Evolutionary conservation across 2,797 vertebrate genomes (phyloP), one percentile per base, ranked within the genome.

Genomic region (Mormyrus proboscirostris): DNA sequence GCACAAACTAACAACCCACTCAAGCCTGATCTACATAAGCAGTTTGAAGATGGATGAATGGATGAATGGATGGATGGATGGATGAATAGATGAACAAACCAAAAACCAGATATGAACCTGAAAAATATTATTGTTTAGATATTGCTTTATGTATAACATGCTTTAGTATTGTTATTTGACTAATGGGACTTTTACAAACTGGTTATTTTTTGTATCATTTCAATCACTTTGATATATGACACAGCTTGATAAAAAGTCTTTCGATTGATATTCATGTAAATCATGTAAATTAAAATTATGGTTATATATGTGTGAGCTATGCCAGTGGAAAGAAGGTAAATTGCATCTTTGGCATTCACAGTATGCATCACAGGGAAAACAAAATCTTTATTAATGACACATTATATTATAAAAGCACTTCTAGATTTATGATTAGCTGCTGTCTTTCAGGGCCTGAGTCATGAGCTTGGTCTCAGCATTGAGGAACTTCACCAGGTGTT

Each of bases 401-500:
- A 29, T 83, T 79, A 38, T 83, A 41, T 83, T 83, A 83, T 44
- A 83, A 49, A 73, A 73, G 69, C 25, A 38, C 5, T 73, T 33
- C 69, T 16, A 33, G 69, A 4, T 62, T n/a, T 9, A 44, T 16
- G 4, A 29, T 41, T 19, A 49, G 25, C 16, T 47, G 41, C 57
- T 50, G 47, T 88, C 69, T 90, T 91, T 55, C 85, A 97, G 96
- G 93, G 44, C 3, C 5, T 94, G 92, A 92, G 89, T 55, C 90
- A 91, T 89, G 92, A 90, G 85, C 87, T 95, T 73, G 93, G 93
- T 0, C 93, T 92, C 83, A 90, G 89, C 12, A 12, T 9, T 1
- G 93, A 94, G 79, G 93, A 96, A 85, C 93, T 94, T 8, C 91
- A 94, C 90, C 93, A 95, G 0, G 1, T 96, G 84, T 96, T 96